Conservation (phyloP, 2,888 invertebrate species). For the Callinectes sapidus region DNA sequence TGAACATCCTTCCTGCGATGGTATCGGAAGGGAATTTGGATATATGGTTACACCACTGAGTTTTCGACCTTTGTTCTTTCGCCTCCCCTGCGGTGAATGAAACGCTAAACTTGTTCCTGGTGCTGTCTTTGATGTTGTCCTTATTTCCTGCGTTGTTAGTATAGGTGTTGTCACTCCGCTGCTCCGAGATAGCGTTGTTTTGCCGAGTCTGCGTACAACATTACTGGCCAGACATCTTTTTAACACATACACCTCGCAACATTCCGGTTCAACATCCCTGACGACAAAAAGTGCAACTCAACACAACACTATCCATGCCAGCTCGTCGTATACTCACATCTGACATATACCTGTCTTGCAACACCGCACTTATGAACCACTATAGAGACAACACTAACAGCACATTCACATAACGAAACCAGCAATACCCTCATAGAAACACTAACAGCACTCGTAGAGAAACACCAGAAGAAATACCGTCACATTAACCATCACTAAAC, state of each 20-base stretch:
- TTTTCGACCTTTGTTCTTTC: neutral
- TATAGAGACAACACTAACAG: neutral
- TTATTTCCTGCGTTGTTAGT: neutral
- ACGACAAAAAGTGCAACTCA: neutral
- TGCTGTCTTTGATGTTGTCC: neutral
- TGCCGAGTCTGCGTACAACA: neutral
- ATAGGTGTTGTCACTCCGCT: neutral
- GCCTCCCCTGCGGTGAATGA: neutral
- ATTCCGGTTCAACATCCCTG: neutral
- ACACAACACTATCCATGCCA: neutral
- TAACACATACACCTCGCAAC: neutral
- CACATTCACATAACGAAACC: neutral
- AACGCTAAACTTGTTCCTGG: neutral
- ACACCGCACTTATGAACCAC: neutral
- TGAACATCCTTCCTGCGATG: neutral
- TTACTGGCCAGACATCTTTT: neutral
- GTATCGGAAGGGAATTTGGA: neutral
- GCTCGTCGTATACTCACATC: neutral
- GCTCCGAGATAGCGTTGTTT: neutral
- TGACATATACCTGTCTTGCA: neutral
- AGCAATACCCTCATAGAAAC: too few species aligned
- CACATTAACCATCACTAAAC: neutral
- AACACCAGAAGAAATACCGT: neutral
- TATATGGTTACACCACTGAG: neutral
- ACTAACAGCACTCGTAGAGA: too few species aligned